Percentiles rank a stretch among this genome's conserved stretches.
Evolutionary conservation across 92 coral and sea anemone genomes (phyloP).

Genomic region (Meandrina meandrites): DNA sequence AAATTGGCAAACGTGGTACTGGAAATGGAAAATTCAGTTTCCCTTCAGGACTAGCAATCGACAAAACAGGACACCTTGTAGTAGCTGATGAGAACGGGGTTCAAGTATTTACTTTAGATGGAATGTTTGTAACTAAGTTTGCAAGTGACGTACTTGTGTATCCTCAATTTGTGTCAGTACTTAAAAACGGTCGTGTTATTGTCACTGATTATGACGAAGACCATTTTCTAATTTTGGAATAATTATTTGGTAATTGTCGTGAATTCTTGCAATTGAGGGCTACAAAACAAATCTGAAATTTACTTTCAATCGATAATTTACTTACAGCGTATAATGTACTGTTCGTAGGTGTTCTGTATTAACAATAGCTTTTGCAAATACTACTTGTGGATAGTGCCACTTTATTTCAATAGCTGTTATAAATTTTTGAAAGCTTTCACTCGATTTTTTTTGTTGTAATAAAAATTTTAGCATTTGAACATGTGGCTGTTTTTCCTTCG

Average conservation of each 20-base stretch:
- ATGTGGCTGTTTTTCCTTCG: too few relatives aligned
- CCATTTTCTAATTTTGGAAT: constrained; percentile 42
- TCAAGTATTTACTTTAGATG: constrained; percentile 46
- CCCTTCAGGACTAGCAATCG: constrained; percentile 42
- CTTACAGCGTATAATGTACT: too few relatives aligned
- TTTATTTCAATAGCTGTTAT: too few relatives aligned
- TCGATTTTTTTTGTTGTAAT: too few relatives aligned
- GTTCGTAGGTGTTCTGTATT: too few relatives aligned
- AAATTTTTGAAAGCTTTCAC: too few relatives aligned
- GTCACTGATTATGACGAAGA: constrained; percentile 32
- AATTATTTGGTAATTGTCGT: neutral
- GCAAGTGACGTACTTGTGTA: constrained; percentile 3
- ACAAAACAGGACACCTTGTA: constrained; percentile 45
- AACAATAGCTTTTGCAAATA: too few relatives aligned
- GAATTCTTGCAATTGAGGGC: too few relatives aligned
- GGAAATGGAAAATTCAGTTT: constrained; percentile 26
- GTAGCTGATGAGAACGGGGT: constrained; percentile 50
- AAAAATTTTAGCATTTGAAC: too few relatives aligned
- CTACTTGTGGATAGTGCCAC: too few relatives aligned
- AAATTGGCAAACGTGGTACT: constrained; percentile 35
- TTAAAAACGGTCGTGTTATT: constrained; percentile 35
- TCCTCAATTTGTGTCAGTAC: constrained; percentile 19
- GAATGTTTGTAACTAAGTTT: constrained; percentile 37
- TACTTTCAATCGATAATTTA: too few relatives aligned
- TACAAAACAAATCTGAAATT: too few relatives aligned